A percentile compares a stretch with the other conserved stretches of the same genome.
phyloP scores from a whole-genome alignment of 2,888 invertebrate species.

The Thera britannica region DNA sequence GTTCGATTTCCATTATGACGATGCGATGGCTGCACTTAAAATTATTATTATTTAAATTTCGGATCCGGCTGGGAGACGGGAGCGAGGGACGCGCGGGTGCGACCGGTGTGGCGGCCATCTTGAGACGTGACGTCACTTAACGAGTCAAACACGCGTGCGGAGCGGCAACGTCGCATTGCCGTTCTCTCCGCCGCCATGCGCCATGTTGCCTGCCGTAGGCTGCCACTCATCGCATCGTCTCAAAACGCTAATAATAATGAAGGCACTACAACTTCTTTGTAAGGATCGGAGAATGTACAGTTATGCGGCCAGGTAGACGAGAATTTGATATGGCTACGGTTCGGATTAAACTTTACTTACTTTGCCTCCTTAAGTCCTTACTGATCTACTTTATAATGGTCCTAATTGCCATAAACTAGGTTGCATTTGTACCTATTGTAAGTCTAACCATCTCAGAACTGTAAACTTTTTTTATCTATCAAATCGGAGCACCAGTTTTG shows the following conservation, averaged over 20 bases:
- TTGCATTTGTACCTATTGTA: too few species aligned
- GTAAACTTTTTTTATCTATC: too few species aligned
- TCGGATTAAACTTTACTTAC: neutral
- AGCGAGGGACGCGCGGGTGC: slow-evolving; percentile 71
- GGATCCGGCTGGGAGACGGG: slow-evolving; percentile 77
- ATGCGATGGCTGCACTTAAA: slow-evolving; percentile 68
- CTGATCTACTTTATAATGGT: too few species aligned
- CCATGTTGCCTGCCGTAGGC: slow-evolving; percentile 62
- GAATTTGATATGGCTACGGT: slow-evolving; percentile 30
- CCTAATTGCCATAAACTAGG: too few species aligned
- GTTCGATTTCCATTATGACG: slow-evolving; percentile 79
- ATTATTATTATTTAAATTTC: slow-evolving; percentile 75
- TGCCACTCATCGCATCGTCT: slow-evolving; percentile 44
- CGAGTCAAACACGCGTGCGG: slow-evolving; percentile 80
- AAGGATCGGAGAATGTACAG: slow-evolving; percentile 77
- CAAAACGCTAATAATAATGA: slow-evolving; percentile 77
- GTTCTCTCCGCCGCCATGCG: slow-evolving; percentile 54
- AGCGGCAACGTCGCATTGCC: slow-evolving; percentile 75
- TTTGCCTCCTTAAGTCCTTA: too few species aligned
- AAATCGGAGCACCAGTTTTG: too few species aligned
- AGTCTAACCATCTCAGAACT: too few species aligned
- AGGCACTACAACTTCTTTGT: slow-evolving; percentile 62
- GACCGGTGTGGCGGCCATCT: slow-evolving; percentile 83
- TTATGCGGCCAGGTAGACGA: slow-evolving; percentile 77
- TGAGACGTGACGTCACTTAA: slow-evolving; percentile 85